Base-by-base conservation (phyloP, 2,113 vertebrate genomes). In the Scophthalmus maximus region DNA sequence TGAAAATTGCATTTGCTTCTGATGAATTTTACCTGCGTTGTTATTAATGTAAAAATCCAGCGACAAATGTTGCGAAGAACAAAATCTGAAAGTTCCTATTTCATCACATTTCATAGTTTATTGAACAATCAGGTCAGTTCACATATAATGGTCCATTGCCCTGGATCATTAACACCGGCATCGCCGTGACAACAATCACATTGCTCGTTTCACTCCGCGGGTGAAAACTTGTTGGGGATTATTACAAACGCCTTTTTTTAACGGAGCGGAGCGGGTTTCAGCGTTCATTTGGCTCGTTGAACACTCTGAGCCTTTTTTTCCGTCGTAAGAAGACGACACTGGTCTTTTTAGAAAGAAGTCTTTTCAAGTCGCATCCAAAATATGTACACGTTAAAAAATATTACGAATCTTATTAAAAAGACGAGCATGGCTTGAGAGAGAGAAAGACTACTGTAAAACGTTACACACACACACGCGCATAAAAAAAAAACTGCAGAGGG, bases 361-460 rank as follows among this genome's bases (percentile, higher is more conserved):
- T 32, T 53, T 67, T 64, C 69, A 89, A 86, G 68, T 85, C 6
- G 84, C 88, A 79, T 91, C n/a, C 75, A 88, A 89, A 89, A 73
- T 91, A 91, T 90, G 67, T 87, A 92, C 89, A 89, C 67, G 59
- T 34, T 89, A 84, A 82, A 91, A 90, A 90, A 88, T 73, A 83
- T 84, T 83, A 90, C 62, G 88, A 89, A 84, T 11, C 56, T 78
- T 82, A 86, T 88, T 86, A 73, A 89, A n/a, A 86, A 85, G 76
- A 80, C 64, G 57, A 82, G 88, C 80, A 81, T 60, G 32, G 42
- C 52, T 46, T 53, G 62, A 76, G 46, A 40, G 67, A 50, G 76
- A 62, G 78, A 71, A 59, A 67, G 52, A 76, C 58, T 62, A 29
- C 10, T 38, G 78, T 53, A 62, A 68, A 67, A 80, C 71, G 61